These are phyloP conservation scores for Hermodice carunculata DNA, from an alignment of 2,888 invertebrate species.

Conservation along the genomic window DNA sequence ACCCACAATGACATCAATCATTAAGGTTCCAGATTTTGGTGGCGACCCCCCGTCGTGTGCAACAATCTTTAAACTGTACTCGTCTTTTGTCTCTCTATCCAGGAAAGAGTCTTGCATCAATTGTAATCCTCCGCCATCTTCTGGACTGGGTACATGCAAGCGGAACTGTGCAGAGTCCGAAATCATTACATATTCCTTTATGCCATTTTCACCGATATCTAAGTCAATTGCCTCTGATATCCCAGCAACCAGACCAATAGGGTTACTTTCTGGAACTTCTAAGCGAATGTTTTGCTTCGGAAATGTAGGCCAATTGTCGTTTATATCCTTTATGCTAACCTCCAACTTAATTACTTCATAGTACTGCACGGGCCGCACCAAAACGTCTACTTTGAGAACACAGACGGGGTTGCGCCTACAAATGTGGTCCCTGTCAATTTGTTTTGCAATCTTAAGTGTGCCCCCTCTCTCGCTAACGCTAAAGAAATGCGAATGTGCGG, in stretches of 20 bases:
- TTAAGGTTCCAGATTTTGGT: neutral
- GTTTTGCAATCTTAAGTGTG: neutral
- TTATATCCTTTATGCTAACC: constrained; percentile 47
- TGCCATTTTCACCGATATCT: constrained; percentile 88
- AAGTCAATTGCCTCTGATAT: constrained; percentile 78
- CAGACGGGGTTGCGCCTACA: constrained; percentile 17
- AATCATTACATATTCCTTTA: constrained; percentile 70
- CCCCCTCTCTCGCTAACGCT: constrained; percentile 5
- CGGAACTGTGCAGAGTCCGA: too few relatives aligned
- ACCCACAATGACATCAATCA: neutral
- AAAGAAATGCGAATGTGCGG: constrained; percentile 4
- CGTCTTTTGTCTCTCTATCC: too few relatives aligned
- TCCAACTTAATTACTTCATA: constrained; percentile 74
- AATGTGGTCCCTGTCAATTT: constrained; percentile 23
- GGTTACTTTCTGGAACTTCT: constrained; percentile 37
- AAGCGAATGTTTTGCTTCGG: constrained; percentile 22
- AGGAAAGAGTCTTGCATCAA: too few relatives aligned
- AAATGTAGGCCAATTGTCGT: constrained; percentile 52
- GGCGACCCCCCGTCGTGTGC: constrained; percentile 12
- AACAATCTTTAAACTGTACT: neutral
- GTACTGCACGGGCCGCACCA: constrained; percentile 3
- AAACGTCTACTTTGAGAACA: constrained; percentile 15
- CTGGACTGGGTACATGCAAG: too few relatives aligned
- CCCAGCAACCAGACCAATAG: constrained; percentile 33
- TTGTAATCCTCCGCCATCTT: too few relatives aligned